phyloP scores from a whole-genome alignment of 2,797 vertebrate species.

The Cephalopachus bancanus region DNA sequence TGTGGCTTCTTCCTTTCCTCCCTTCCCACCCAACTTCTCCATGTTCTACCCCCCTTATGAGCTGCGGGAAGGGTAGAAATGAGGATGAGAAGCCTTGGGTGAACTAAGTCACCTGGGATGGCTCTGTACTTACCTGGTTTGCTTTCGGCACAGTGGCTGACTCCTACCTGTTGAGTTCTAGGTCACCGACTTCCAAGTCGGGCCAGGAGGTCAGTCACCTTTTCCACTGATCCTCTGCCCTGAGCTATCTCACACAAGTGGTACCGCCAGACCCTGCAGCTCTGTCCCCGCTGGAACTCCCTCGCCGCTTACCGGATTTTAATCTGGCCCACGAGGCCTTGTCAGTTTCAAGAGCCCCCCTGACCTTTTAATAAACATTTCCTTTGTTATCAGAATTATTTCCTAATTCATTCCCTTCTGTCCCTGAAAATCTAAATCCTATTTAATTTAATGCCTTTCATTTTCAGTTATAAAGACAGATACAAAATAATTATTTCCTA shows the following conservation, averaged over 20 bases:
- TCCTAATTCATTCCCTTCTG: constrained; percentile 89
- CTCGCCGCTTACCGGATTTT: not conserved
- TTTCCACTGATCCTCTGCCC: not conserved
- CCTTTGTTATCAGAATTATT: constrained; percentile 87
- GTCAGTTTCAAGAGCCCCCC: constrained; percentile 87
- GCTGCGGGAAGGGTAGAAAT: too few species aligned
- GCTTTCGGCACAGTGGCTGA: not conserved
- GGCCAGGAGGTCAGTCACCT: not conserved
- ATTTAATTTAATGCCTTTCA: constrained; percentile 92
- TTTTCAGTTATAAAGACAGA: constrained; percentile 93
- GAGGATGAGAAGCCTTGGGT: not conserved
- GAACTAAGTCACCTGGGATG: not conserved
- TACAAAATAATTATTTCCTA: constrained; percentile 93
- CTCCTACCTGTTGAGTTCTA: not conserved
- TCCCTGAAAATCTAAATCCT: constrained; percentile 91
- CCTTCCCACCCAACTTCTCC: not conserved
- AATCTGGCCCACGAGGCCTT: constrained; percentile 49
- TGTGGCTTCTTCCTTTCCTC: not conserved
- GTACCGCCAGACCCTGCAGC: not conserved
- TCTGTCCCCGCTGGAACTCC: not conserved
- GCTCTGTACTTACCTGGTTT: not conserved
- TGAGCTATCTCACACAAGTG: not conserved
- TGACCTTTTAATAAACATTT: constrained; percentile 87
- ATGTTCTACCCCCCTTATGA: accelerated
- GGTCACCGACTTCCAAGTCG: not conserved